A percentile compares a stretch with the other conserved stretches of the same genome.
These are phyloP conservation scores for Enhydra lutris DNA, from an alignment of 2,113 vertebrate genomes.

Conservation along the genomic window DNA sequence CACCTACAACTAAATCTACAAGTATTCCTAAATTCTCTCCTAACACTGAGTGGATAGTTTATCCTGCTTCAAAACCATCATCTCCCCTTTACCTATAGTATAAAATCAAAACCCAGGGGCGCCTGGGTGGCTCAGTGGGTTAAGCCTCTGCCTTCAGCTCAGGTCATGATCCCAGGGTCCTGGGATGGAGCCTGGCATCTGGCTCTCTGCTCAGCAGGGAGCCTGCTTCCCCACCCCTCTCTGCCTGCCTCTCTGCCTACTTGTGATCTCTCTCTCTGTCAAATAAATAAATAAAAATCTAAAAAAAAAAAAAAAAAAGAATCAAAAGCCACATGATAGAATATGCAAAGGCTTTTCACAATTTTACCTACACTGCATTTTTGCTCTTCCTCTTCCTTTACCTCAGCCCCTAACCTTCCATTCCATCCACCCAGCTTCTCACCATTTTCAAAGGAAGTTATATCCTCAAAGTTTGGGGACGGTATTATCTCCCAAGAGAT, in stretches of 20 bases:
- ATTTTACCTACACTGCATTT: not conserved
- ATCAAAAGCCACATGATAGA: not conserved
- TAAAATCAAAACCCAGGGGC: not conserved
- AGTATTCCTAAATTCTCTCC: not conserved
- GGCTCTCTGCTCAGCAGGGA: too few relatives aligned
- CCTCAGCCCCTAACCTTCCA: not conserved
- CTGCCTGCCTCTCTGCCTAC: too few relatives aligned
- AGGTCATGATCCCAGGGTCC: too few relatives aligned
- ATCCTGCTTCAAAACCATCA: not conserved
- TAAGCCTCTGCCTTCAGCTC: too few relatives aligned
- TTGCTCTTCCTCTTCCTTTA: not conserved
- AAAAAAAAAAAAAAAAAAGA: too few relatives aligned
- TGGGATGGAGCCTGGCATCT: accelerated
- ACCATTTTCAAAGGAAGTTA: not conserved
- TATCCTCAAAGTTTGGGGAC: not conserved
- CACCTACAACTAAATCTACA: not conserved
- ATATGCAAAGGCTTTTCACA: not conserved
- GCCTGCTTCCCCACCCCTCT: too few relatives aligned
- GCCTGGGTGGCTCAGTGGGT: too few relatives aligned
- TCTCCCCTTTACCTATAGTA: not conserved
- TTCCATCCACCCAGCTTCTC: not conserved
- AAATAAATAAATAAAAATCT: too few relatives aligned
- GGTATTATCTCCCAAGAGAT: not conserved
- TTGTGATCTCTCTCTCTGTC: too few relatives aligned
- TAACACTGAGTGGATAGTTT: not conserved